Base-by-base conservation (phyloP, 2,113 vertebrate genomes). In the Petrocephalus microphthalmus region DNA sequence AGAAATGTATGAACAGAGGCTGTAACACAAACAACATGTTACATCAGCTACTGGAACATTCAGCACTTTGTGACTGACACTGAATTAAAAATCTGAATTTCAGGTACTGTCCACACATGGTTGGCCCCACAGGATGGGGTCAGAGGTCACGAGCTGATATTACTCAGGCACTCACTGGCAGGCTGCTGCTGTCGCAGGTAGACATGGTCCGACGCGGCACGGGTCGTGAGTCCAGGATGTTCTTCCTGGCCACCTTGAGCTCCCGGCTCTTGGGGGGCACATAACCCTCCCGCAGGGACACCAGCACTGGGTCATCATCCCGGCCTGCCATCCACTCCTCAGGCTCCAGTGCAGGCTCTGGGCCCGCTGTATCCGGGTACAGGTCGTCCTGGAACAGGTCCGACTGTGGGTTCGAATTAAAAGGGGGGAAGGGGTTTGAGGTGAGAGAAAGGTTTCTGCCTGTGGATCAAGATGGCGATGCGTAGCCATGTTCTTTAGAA, bases 321-420 rank as follows among this genome's bases (percentile, higher is more conserved):
- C 97, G 96, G 51, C 98, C 98, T 0, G 97, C 94, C 51, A 98
- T 91, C 98, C 98, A 99, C 90, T 99, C 98, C 0, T 99, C 97
- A 0, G 97, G 96, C 91, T 99, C 98, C 88, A 99, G 93, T 33
- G 98, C 96, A 0, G 98, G 97, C 71, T 99, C 98, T 0, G 97
- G 97, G 1, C 98, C 98, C 0, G 97, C 97, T 0, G 98, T 99
- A 89, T 99, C 97, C 0, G 98, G 98, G 90, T 98, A 99, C 5
- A 99, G 94, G 93, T 99, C 98, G 0, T 99, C 98, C 93, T 99
- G 98, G 96, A 99, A 99, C 89, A 99, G 96, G 94, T 99, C 98
- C 89, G 98, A 99, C 98, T 99, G 95, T 54, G 84, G n/a, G 47
- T 67, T 13, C 60, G 2, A 5, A 42, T 37, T 51, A 33, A 85